Evolutionary conservation across 2,113 vertebrate genomes (phyloP), one percentile per base, ranked within the genome.

Genomic region (Xiphias gladius): DNA sequence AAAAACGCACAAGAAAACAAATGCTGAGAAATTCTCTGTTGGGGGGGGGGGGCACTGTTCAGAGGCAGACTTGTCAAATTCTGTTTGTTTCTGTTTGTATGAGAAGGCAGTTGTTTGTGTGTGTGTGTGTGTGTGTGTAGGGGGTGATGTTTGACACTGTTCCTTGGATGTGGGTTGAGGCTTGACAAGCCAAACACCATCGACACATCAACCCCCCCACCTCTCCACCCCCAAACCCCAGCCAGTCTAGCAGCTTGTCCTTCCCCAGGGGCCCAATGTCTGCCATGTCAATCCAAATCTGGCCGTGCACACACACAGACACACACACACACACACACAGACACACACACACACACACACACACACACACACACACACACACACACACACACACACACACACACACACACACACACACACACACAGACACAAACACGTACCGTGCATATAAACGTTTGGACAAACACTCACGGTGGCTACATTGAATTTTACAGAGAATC

Each of bases 211-310:
- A 20, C 73, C 30, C 19, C 22, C 35, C 24, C 16, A 1, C 11
- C 26, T 28, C 82, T 76, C 24, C 32, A 26, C 80, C 73, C 30
- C 19, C 12, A 20, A 41, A 79, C 76, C 1, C 5, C 22, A 41
- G 79, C 76, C 58, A 59, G 73, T 76, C 86, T 83, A 41, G 52
- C 87, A 85, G 69, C 52, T 74, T 64, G 88, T 74, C 90, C 88
- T 88, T 89, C 87, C 86, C 66, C 69, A 63, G 70, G n/a, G 73
- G 85, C 72, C 39, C 4, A 3, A 0, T 79, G 82, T 86, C 72
- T 74, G 69, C 86, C 73, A 61, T 77, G 80, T 89, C 87, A 89
- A 74, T 83, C 83, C 76, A 52, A 70, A 70, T 69, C 66, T 64
- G 71, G 63, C 50, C 32, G 64, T 64, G 24, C 14, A 46, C 69